These are phyloP conservation scores for Mongoloraphidia duomilia DNA, from an alignment of 2,888 invertebrate genomes.

Conservation along the genomic window DNA sequence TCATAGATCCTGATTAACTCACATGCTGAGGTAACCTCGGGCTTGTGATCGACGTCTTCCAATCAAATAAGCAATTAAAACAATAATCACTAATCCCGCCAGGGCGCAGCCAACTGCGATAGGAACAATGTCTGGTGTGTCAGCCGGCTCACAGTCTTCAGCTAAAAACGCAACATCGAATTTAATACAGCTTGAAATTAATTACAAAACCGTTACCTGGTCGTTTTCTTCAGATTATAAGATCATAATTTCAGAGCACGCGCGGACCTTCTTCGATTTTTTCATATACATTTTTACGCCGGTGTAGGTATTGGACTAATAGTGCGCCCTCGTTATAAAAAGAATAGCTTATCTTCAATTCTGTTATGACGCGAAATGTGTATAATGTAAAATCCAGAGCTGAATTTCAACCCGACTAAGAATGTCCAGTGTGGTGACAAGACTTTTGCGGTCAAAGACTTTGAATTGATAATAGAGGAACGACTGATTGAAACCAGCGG, in stretches of 20 bases:
- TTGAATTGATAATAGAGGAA: no score
- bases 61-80: conserved; percentile 83
- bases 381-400: no score
- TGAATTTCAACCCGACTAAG: no score
- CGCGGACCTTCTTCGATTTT: no score
- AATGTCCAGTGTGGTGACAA: no score
- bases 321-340: no score
- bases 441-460: no score
- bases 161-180: conserved; percentile 44
- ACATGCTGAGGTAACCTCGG: conserved; percentile 82
- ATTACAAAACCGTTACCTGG: neutral
- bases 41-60: conserved; percentile 75
- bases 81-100: conserved; percentile 76
- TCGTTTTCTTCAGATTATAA: neutral
- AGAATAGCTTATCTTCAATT: no score
- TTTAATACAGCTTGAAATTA: conserved; percentile 6
- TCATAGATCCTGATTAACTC: conserved; percentile 23
- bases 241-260: neutral
- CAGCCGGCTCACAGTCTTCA: conserved; percentile 54
- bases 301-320: no score
- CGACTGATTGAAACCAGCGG: no score
- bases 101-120: conserved; percentile 93
- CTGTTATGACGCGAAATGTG: no score
- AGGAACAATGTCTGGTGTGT: conserved; percentile 82
- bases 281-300: no score